A percentile compares a stretch with the other conserved stretches of the same genome.
Evolutionary conservation across 2,113 vertebrate species (phyloP).

Genomic region (Butastur rufipennis): DNA sequence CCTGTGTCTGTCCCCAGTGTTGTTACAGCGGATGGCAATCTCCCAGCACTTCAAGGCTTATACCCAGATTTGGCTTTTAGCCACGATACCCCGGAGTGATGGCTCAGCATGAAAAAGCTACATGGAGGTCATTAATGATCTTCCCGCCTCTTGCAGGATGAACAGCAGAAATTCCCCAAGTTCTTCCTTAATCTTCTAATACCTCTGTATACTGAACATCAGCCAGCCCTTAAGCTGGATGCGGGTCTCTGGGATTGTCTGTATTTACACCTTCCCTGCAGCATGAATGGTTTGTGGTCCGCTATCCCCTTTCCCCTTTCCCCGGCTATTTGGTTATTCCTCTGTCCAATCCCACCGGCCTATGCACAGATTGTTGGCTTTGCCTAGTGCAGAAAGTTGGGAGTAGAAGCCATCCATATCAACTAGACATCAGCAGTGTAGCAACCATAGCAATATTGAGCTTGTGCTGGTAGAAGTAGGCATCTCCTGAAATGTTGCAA

Average conservation of each 20-base stretch:
- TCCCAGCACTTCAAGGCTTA: conserved; percentile 18
- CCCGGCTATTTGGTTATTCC: background rate
- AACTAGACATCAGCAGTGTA: background rate
- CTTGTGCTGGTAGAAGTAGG: background rate
- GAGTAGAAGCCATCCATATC: background rate
- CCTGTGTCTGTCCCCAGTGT: background rate
- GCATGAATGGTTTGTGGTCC: background rate
- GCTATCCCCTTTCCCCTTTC: background rate
- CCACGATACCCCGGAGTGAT: background rate
- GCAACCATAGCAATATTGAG: background rate
- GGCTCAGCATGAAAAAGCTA: conserved; percentile 1
- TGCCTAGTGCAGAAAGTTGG: background rate
- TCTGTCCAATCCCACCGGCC: background rate
- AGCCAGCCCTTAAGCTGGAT: background rate
- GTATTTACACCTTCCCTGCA: background rate
- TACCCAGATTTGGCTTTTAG: conserved; percentile 9
- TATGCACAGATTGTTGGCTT: background rate
- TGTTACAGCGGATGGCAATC: background rate
- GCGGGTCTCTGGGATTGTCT: background rate
- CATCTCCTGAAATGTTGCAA: background rate
- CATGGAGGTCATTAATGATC: background rate
- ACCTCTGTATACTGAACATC: background rate
- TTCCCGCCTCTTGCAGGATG: background rate
- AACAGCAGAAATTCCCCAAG: background rate
- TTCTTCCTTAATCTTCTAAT: background rate